These are phyloP conservation scores for Dendrolimus kikuchii DNA, from an alignment of 1,140 invertebrate species.

Conservation along the genomic window DNA sequence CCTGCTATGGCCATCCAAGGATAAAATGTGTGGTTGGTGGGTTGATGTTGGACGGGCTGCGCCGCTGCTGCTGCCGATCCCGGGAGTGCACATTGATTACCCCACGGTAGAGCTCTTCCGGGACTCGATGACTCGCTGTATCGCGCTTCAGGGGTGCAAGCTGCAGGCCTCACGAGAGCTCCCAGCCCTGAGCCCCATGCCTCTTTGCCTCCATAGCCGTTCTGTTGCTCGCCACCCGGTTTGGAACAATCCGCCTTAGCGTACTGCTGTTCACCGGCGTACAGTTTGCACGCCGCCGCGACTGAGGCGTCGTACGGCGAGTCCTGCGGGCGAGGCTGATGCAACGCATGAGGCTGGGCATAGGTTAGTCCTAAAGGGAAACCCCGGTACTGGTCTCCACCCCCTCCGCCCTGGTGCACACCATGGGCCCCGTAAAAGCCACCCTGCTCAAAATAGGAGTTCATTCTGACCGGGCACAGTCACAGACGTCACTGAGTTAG, in stretches of 20 bases:
- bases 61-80: conserved; percentile 83
- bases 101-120: conserved; percentile 76
- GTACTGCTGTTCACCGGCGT: conserved; percentile 81
- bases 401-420: conserved; percentile 80
- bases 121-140: conserved; percentile 85
- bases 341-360: conserved; percentile 87
- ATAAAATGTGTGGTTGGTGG: conserved; percentile 94
- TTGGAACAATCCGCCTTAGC: conserved; percentile 75
- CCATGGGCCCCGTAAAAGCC: conserved; percentile 94
- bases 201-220: conserved; percentile 80
- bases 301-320: conserved; percentile 92
- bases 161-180: conserved; percentile 81
- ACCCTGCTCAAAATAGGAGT: conserved; percentile 95
- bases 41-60: conserved; percentile 91
- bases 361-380: conserved; percentile 90
- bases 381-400: conserved; percentile 83
- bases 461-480: conserved; percentile 79
- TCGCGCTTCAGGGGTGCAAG: conserved; percentile 88
- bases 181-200: conserved; percentile 78
- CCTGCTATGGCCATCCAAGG: conserved; percentile 99
- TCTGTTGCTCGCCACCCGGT: conserved; percentile 75
- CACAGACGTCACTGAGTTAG: conserved; percentile 57
- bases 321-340: conserved; percentile 85
- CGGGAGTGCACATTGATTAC: conserved; percentile 87
- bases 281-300: conserved; percentile 87